Base-by-base conservation (phyloP, 2,888 invertebrate genomes). In the Maniola hyperantus region DNA sequence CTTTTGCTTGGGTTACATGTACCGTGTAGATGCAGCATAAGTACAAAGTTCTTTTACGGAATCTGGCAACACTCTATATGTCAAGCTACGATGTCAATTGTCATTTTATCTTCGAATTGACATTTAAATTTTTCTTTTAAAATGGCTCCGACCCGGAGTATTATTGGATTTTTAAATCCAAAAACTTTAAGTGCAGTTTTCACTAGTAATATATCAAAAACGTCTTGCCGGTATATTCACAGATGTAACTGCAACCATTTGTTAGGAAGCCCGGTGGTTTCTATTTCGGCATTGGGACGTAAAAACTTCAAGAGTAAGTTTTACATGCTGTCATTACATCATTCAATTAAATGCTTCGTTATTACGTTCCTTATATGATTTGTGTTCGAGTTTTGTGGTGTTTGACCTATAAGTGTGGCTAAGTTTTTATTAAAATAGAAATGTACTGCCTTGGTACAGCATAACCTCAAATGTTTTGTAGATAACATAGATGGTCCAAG, bases 141-240 rank as follows among this genome's bases (percentile, higher is more conserved):
- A 84, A 94, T 94, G 94, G 94, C 94, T 87, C 93, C 93, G 75
- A 92, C 93, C 71, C 92, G 94, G 89, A 93, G 91, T 89, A 86
- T 94, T 83, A 87, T 94, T 77, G 93, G 94, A 77, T 90, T 94
- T 89, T 92, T 94, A 76, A 93, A 91, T 81, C 88, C 91, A 72
- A 94, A 93, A 91, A 92, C 93, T 74, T 80, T 94, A 77, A 91
- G 89, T 83, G 85, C 90, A 69, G 86, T 93, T 77, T 88, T 93
- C 79, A 87, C 85, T 72, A 91, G 85, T 74, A 91, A 88, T 80
- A 81, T 92, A 74, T 85, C 88, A 65, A 93, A 90, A 85, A 83
- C 88, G 73, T 83, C 92, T 18, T 89, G 88, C 76, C 89, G 93
- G 75, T 91, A 89, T 71, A 75, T 93, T 65, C 93, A 93, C 79